phyloP scores from a whole-genome alignment of 2,113 vertebrate genomes.

The Pachypanchax playfairii region DNA sequence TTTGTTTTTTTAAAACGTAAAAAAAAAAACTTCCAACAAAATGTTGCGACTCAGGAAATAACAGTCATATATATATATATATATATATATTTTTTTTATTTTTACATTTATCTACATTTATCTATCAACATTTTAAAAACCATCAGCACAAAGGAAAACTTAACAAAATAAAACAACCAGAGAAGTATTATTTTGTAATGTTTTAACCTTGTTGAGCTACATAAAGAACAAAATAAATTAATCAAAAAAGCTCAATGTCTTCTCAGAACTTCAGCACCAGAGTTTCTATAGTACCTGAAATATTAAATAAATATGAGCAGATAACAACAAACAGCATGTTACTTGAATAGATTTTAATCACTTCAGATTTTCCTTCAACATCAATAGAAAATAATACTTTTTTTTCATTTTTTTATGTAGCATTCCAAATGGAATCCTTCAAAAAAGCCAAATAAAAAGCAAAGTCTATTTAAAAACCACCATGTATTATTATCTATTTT shows the following conservation, averaged over 20 bases:
- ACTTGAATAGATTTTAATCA: too few species aligned
- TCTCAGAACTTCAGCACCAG: neutral
- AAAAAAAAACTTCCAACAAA: neutral
- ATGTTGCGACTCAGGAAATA: neutral
- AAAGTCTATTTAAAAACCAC: neutral
- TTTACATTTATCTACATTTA: too few species aligned
- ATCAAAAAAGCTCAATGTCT: neutral
- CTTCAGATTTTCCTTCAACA: too few species aligned
- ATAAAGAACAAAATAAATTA: too few species aligned
- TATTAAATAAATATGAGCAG: neutral
- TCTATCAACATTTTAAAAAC: too few species aligned
- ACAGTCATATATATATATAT: too few species aligned
- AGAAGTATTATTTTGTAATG: too few species aligned
- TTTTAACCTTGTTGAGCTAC: too few species aligned
- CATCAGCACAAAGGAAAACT: too few species aligned
- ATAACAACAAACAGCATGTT: neutral
- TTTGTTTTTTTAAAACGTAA: neutral
- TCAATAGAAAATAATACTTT: neutral
- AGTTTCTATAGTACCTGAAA: neutral
- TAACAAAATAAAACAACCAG: too few species aligned
- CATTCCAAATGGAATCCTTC: neutral
- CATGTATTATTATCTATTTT: neutral
- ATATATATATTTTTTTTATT: too few species aligned
- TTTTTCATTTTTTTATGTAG: neutral
- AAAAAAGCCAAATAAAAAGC: neutral